A percentile compares a stretch with the other conserved stretches of the same genome.
phyloP scores from a whole-genome alignment of 2,888 invertebrate genomes.

The Drosophila formosana region DNA sequence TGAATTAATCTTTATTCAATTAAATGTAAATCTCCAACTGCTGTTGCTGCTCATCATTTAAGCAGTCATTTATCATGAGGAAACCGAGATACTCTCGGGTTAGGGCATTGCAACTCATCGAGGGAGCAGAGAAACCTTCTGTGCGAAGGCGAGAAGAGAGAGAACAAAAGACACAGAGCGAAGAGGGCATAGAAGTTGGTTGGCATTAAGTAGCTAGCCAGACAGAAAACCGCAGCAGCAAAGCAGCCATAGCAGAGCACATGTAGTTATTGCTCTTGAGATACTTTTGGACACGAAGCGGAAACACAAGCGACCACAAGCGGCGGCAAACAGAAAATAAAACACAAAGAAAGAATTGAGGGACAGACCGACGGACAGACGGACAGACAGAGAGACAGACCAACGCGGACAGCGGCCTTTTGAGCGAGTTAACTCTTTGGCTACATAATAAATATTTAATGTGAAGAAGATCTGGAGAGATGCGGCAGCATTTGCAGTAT shows the following conservation, averaged over 20 bases:
- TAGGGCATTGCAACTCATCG: constrained; percentile 12
- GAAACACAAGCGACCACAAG: constrained; percentile 58
- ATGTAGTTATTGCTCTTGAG: constrained; percentile 76
- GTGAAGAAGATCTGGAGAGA: constrained; percentile 58
- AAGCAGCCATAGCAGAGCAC: constrained; percentile 54
- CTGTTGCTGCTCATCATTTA: neutral
- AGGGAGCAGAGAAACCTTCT: neutral
- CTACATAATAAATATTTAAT: constrained; percentile 79
- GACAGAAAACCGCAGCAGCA: constrained; percentile 59
- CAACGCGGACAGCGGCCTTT: constrained; percentile 42
- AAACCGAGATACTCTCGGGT: constrained; percentile 21
- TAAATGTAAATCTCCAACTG: neutral
- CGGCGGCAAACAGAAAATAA: constrained; percentile 17
- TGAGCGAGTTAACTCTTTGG: constrained; percentile 77
- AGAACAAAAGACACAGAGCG: constrained; percentile 4
- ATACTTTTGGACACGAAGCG: constrained; percentile 79
- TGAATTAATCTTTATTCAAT: neutral
- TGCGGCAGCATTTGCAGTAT: constrained; percentile 65
- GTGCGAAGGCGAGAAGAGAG: neutral
- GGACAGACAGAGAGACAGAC: neutral
- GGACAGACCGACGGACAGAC: neutral
- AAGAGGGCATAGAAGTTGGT: constrained; percentile 28
- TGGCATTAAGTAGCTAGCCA: constrained; percentile 68
- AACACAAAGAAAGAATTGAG: constrained; percentile 19
- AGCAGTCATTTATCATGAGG: neutral